Evolutionary conservation across 1,140 invertebrate species (phyloP), one percentile per base, ranked within the genome.

Genomic region (Hirudo medicinalis): DNA sequence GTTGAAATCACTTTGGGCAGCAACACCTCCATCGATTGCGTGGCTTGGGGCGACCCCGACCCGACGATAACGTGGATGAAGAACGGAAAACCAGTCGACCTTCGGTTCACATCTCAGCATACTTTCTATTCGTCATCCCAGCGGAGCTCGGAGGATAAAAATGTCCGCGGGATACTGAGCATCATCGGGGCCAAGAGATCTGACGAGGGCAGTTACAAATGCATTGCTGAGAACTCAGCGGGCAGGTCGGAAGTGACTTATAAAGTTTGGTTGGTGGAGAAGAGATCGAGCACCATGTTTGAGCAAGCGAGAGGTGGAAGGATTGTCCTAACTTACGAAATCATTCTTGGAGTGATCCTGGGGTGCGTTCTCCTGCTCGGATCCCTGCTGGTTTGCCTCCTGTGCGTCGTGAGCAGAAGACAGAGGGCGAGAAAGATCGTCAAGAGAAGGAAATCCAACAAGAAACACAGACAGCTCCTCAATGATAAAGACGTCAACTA

Each of bases 181-280:
- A 49, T 75, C 8, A 17, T 54, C 27, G 25, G 68, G 5, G 40
- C 71, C n/a, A 71, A 53, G 6, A 27, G 5, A 20, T 29, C 29
- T 2, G 70, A 75, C 67, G 67, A 69, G 17, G 72, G 72, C 40
- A 55, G 63, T n/a, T 80, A 80, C 66, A 73, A 75, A 27, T 80
- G 79, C 70, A 69, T 75, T 22, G 76, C 77, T 0, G 72, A 78
- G 69, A 80, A 80, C 70, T 74, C 74, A 20, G 74, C 75, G 15
- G 78, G 78, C 8, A 32, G 36, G 0, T 72, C 69, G 32, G 73
- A 73, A 5, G 73, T 78, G 5, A 72, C 73, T 40, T 80, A 76
- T 68, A 75, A 71, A 27, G 69, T 79, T 17, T 76, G 72, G 15
- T 40, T 80, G 32, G 67, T 73, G 15, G 77, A 75, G 8, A 74